Evolutionary conservation across 2,888 invertebrate genomes (phyloP), one percentile per base, ranked within the genome.

Genomic region (Drosophila tripunctata): DNA sequence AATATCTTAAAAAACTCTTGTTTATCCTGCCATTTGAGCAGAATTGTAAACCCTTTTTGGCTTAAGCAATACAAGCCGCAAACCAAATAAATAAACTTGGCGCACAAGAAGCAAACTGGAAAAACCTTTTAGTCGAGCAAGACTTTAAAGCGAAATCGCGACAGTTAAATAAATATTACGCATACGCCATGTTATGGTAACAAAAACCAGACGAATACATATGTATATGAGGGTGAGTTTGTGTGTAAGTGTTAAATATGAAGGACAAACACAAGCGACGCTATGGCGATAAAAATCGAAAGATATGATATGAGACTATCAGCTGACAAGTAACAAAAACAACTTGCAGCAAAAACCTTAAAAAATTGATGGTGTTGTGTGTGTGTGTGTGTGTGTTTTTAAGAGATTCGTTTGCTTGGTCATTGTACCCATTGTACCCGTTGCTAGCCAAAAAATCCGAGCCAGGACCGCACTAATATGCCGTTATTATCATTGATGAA

Each of bases 401-500:
- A 58, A 67, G 62, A 36, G 52, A 62, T 51, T 65, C 65, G 58
- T 64, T 65, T 55, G 65, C 44, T 43, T 73, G 80, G 84, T 57
- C 69, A 73, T 83, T 76, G 84, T 69, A 56, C 66, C 58, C 69
- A 73, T 83, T 76, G 84, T 69, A 56, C 66, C 58, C 61, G 57
- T 17, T 61, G 61, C 41, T 52, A 38, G 50, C 47, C 45, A 60
- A 51, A 63, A 63, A 43, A 36, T 33, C 19, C 12, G 31, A 60
- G 62, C 48, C 38, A 56, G 79, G 65, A 57, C 76, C 67, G 35
- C 64, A 57, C 84, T 80, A 80, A 86, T 81, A 67, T 80, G 74
- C 70, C 50, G 68, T 74, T 87, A 83, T 81, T 80, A 86, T 74
- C 84, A 66, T 67, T 87, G 87, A 86, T 84, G 81, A 81, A 81